Evolutionary conservation across 2,113 vertebrate genomes (phyloP), one percentile per base, ranked within the genome.

Genomic region (Columba livia): DNA sequence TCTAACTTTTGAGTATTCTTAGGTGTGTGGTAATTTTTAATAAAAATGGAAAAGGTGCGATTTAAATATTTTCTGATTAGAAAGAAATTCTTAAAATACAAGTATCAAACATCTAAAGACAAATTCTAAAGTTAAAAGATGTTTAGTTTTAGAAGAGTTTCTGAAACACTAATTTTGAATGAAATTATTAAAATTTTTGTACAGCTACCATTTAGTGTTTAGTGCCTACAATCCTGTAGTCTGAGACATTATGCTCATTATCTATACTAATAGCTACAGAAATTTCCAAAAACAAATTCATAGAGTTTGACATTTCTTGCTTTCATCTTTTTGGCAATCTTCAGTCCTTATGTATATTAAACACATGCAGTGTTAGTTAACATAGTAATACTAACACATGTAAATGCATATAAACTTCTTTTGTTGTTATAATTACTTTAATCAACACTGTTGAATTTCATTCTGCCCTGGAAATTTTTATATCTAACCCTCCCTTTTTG

Each of bases 311-410:
- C 89, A 91, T 95, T 96, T 95, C 84, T 82, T 79, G 57, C 61
- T 86, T 96, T 81, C 73, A 66, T 92, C 71, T 86, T 78, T 84
- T 75, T 95, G 93, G 79, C 94, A 96, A 69, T 40, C 69, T 90
- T 78, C 56, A 74, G 77, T 14, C 80, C 84, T 95, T 93, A 88
- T 93, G 88, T 94, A 86, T 81, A 93, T 94, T 95, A 91, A 90
- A 44, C 94, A 92, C 92, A 95, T 80, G 83, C 77, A 93, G 88
- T 78, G 85, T 96, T 92, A 95, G 77, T 90, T 92, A 96, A 94
- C 69, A 84, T 94, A 85, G 58, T 96, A 95, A 95, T 92, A 79
- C 79, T 40, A 94, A 81, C 48, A 79, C 56, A 83, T 94, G 69
- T 93, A 94, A 95, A 93, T 80, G 88, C 80, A 89, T 85, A 95